phyloP scores from a whole-genome alignment of 2,113 vertebrate species.

The Phoenicopterus ruber region DNA sequence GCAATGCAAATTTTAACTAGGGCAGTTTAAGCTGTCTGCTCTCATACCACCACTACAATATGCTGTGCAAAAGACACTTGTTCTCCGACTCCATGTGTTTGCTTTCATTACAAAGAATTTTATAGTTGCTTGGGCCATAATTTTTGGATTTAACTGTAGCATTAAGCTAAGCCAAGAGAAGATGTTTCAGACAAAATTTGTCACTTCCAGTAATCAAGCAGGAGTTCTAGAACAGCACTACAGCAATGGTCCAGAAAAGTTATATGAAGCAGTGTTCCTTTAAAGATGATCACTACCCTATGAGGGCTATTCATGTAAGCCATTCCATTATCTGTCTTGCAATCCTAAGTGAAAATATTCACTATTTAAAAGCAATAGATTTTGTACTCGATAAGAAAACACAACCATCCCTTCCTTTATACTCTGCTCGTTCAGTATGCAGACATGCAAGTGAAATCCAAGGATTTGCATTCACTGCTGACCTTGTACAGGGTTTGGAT shows the following conservation, averaged over 20 bases:
- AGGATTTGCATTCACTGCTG: neutral
- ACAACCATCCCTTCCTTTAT: neutral
- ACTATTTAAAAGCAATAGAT: neutral
- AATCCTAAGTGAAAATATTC: neutral
- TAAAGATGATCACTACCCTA: neutral
- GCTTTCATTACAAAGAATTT: neutral
- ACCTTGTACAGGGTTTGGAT: neutral
- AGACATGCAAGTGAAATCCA: neutral
- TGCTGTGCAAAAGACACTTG: neutral
- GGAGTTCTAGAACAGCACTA: neutral
- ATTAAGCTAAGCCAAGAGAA: neutral
- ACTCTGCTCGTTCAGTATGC: neutral
- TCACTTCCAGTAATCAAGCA: neutral
- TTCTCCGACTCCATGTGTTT: neutral
- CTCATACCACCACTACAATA: neutral
- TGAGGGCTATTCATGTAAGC: neutral
- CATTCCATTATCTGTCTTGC: neutral
- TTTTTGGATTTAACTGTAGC: neutral
- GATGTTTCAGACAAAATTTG: neutral
- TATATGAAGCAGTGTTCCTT: neutral
- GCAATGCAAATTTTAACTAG: neutral
- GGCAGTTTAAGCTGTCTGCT: neutral
- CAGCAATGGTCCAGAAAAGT: neutral
- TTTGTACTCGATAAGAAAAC: neutral
- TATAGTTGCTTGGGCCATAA: neutral